Percentiles rank a stretch among this genome's conserved stretches.
Evolutionary conservation across 2,888 invertebrate species (phyloP).

Genomic region (Apodemia zela): DNA sequence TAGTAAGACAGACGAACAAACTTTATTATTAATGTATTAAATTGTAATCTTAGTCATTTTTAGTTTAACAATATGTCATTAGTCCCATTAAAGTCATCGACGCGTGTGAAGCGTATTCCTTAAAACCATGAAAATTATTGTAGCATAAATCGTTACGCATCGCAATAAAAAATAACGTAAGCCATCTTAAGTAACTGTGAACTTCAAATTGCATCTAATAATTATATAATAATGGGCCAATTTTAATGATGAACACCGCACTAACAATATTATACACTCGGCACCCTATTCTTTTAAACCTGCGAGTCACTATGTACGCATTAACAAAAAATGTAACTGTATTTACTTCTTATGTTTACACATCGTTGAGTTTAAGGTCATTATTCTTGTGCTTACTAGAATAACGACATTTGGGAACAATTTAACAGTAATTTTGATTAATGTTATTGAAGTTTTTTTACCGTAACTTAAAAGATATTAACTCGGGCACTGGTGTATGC

Average conservation of each 20-base stretch:
- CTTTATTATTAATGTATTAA: background rate
- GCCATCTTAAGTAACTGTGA: conserved; percentile 14
- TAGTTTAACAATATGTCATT: background rate
- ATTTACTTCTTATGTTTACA: conserved; percentile 52
- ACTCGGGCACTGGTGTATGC: conserved; percentile 18
- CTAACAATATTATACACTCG: conserved; percentile 42
- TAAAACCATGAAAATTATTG: background rate
- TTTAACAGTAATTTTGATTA: conserved; percentile 45
- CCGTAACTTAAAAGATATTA: conserved; percentile 27
- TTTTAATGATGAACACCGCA: conserved; percentile 51
- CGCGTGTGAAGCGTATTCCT: background rate
- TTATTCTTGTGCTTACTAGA: conserved; percentile 43
- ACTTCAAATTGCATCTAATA: conserved; percentile 14
- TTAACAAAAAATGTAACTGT: conserved; percentile 63
- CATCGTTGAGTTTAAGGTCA: conserved; percentile 57
- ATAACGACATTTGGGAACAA: conserved; percentile 45
- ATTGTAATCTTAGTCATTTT: background rate
- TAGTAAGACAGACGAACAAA: too few species aligned
- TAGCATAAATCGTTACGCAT: conserved; percentile 11
- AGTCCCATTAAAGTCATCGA: background rate
- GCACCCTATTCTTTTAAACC: conserved; percentile 37
- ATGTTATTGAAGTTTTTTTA: conserved; percentile 38
- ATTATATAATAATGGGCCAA: conserved; percentile 35
- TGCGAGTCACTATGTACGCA: conserved; percentile 49
- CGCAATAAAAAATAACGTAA: conserved; percentile 3